Evolutionary conservation across 2,797 vertebrate species (phyloP), one percentile per base, ranked within the genome.

Genomic region (Pelochelys cantorii): DNA sequence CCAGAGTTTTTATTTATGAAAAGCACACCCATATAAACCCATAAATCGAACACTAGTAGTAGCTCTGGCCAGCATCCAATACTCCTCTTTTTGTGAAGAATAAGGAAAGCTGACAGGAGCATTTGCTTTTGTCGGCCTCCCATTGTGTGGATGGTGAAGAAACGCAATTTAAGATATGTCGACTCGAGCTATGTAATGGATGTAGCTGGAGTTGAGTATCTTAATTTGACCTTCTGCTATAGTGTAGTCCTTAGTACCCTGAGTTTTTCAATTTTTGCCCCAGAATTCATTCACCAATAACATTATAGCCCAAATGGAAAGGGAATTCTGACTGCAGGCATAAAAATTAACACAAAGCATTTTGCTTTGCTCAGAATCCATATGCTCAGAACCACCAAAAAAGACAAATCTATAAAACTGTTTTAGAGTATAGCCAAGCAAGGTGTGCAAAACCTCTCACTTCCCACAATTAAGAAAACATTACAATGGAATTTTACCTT

Each of bases 391-490:
- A 55, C 42, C 78, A 11, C 4, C 85, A 37, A 87, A 94, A 48
- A 88, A 80, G 0, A 27, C 29, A 7, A 34, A 59, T 20, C 55
- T 65, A 57, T 60, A 83, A 81, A 79, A 10, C 15, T 65, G 11
- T 20, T 57, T 15, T 65, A 12, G 62, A 81, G 62, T 85, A 92
- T 79, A 92, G 57, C 23, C 3, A 37, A 91, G 25, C 27, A 15
- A 55, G 0, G 34, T 37, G 17, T 22, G 34, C 0, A 22, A 62
- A 71, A 5, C 56, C 27, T 65, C 65, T 77, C 52, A 18, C 53
- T 10, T 27, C 60, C 11, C 34, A 12, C 34, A 37, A 71, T 71
- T 71, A 71, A 71, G 42, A 71, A 31, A 7, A 62, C 31, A 31
- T 31, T 62, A 27, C 60, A 15, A 15, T 62, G 6, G 6, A 31